Evolutionary conservation across 1,140 invertebrate genomes (phyloP).

Genomic region (Charaxes varanes): DNA sequence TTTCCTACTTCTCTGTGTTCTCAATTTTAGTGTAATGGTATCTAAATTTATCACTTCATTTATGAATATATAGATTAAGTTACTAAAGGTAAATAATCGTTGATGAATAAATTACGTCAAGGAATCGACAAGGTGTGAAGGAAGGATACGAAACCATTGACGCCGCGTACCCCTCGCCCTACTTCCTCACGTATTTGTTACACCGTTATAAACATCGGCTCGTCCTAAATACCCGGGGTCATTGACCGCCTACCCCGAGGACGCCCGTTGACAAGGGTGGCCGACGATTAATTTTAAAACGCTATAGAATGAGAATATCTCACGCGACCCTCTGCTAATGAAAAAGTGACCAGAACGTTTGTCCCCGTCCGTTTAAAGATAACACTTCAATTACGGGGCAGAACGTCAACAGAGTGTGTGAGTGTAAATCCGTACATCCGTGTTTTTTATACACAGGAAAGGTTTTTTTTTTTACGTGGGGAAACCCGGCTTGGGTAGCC

Average conservation of each 20-base stretch:
- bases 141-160: conserved; percentile 21
- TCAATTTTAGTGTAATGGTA: no score
- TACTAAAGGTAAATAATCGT: conserved; percentile 3
- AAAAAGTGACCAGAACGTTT: conserved; percentile 12
- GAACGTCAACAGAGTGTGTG: no score
- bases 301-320: conserved; percentile 43
- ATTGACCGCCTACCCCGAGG: conserved; percentile 41
- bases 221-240: conserved; percentile 59
- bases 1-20: no score
- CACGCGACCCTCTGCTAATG: conserved; percentile 38
- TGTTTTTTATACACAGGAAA: no score
- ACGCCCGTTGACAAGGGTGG: conserved; percentile 52
- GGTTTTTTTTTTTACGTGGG: no score
- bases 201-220: conserved; percentile 49
- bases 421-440: no score
- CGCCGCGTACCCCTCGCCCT: conserved; percentile 37
- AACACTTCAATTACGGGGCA: no score
- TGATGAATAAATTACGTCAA: conserved; percentile 27
- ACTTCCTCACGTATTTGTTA: conserved; percentile 50
- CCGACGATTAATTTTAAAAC: conserved; percentile 57
- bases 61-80: conserved; percentile 1
- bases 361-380: no score
- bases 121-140: conserved; percentile 25
- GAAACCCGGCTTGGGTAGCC: no score
- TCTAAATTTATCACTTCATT: no score